Base-by-base conservation (phyloP, 2,113 vertebrate species). In the Dromiciops gliroides region DNA sequence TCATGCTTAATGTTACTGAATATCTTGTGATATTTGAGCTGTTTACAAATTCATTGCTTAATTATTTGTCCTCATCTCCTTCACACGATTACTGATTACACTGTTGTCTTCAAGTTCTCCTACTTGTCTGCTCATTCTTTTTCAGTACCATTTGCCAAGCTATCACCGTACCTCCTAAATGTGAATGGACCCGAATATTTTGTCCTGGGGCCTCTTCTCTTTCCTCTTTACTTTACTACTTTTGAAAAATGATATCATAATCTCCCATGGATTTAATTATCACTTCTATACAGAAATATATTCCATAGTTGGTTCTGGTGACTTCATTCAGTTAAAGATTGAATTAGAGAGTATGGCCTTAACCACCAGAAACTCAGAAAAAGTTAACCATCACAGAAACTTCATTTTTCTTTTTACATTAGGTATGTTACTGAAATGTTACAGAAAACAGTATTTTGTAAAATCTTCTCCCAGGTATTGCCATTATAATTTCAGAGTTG, bases 381-480 rank as follows among this genome's bases (percentile, higher is more conserved):
- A n/a, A 91, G 44, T 83, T 89, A 93, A 48, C 50, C 8, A 60
- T 90, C 44, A 50, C 26, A 92, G 50, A 3, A 22, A 24, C 51
- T 97, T 94, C 26, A 44, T 92, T 92, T 95, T 89, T 51, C 48
- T 52, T 90, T n/a, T 83, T 19, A 28, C 37, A 94, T 48, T 47
- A 37, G 56, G 37, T 67, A 90, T 90, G 95, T 96, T 90, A 49
- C 93, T 94, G 24, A 94, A 89, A 49, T 44, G 90, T 94, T 94
- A 90, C 90, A 19, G 51, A 89, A 96, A 95, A 93, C 90, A 90
- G 26, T 90, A 96, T 51, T n/a, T 95, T 91, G 51, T 89, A 93
- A 91, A 93, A 67, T 83, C n/a, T 37, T 48, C 89, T 83, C 53
- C 47, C 44, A 53, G 47, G 44, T 49, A 90, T 92, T 93, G 89